Evolutionary conservation across 2,888 invertebrate genomes (phyloP), one percentile per base, ranked within the genome.

Genomic region (Eupithecia insigniata): DNA sequence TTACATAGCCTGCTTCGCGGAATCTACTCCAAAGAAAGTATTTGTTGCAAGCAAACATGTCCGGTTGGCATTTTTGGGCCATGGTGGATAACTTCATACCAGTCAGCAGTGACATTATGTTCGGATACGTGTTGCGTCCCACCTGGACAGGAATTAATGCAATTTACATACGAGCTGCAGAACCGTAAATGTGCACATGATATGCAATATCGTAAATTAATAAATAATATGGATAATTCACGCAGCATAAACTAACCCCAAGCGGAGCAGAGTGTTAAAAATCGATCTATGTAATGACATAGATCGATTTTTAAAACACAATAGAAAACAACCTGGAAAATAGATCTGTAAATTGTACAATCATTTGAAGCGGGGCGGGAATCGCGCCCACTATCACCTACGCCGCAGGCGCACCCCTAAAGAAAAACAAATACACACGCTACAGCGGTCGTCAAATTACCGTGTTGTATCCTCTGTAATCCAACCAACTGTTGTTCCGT

Each of bases 41-140:
- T 81, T 97, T 96, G 62, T 95, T 93, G 80, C 98, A 97, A 30
- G 96, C 85, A 28, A 94, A 92, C 81, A 94, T 92, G 7, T 92
- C 79, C 28, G 82, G 80, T 14, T 82, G 85, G 67, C 91, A 94
- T 1, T 95, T 95, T 30, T 91, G 89, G 81, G 96, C 95, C 22
- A 90, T 84, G 2, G 85, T 79, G 58, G 94, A 90, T 18, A 95
- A 90, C 16, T 90, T 95, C 76, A 95, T 94, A 0, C 98, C 98
- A 0, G 97, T 96, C 30, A 97, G 90, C 61, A 98, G 90, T 0
- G 98, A 96, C 94, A 98, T 96, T 61, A 98, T 88, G 87, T 98
- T 98, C 0, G 98, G 98, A 87, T 97, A 98, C 0, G 98, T 98
- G 83, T 98, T 98, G 84, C 97, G 97, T 6, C 96, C 97, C 72